phyloP scores from a whole-genome alignment of 2,113 vertebrate genomes.

The Amblyopsis rosae region DNA sequence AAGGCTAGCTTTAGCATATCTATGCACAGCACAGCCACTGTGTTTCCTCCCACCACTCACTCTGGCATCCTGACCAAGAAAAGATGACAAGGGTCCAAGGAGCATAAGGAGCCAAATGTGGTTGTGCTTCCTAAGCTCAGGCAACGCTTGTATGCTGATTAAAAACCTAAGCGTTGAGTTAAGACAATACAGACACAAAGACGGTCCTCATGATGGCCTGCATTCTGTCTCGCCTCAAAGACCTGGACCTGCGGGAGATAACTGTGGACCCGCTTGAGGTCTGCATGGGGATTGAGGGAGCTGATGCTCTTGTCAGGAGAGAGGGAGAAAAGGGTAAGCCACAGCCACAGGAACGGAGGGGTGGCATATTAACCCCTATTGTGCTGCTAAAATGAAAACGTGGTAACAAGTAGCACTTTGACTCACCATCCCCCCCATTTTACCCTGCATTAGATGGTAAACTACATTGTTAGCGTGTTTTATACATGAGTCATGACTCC shows the following conservation, averaged over 20 bases:
- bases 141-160: conserved; percentile 22
- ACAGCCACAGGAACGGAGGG: conserved; percentile 32
- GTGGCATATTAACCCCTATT: conserved; percentile 40
- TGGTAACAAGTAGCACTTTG: conserved; percentile 27
- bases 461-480: neutral
- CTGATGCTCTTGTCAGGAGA: conserved; percentile 32
- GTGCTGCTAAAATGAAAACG: conserved; percentile 50
- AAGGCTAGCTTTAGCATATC: conserved; percentile 7
- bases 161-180: conserved; percentile 16
- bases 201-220: conserved; percentile 10
- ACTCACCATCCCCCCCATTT: conserved; percentile 3
- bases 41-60: neutral
- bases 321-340: conserved; percentile 18
- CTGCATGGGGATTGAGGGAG: conserved; percentile 9
- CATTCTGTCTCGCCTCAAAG: conserved; percentile 5
- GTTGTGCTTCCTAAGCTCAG: conserved; percentile 28
- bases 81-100: conserved; percentile 16
- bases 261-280: conserved; percentile 12
- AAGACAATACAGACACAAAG: conserved; percentile 26
- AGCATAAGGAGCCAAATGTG: conserved; percentile 13
- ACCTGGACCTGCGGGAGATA: conserved; percentile 9
- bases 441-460: conserved; percentile 15
- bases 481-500: neutral
- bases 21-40: conserved; percentile 2
- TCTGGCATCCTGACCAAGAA: neutral